A percentile compares a stretch with the other conserved stretches of the same genome.
Conservation (phyloP, 2,113 vertebrate genomes). For the Mus musculus region DNA sequence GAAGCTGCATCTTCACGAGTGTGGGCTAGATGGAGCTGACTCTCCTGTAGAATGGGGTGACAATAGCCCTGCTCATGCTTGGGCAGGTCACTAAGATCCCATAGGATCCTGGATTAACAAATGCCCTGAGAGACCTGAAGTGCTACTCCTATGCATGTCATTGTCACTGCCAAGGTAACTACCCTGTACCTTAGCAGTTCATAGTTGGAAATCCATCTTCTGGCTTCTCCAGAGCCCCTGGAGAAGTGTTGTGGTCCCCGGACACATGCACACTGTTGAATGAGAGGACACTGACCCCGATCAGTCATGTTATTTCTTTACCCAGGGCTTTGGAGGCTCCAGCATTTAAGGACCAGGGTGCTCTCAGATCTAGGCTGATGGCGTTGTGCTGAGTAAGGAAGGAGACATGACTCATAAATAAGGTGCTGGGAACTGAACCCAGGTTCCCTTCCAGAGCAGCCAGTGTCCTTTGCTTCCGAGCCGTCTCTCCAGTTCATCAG, state of each 20-base stretch:
- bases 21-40: rapidly evolving
- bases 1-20: rapidly evolving
- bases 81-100: no score
- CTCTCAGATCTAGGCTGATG: not conserved
- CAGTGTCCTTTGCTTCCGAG: not conserved
- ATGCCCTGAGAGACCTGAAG: not conserved
- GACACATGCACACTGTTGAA: not conserved
- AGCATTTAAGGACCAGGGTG: not conserved
- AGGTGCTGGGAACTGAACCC: no score
- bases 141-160: rapidly evolving
- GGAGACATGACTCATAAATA: not conserved
- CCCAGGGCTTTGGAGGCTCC: no score
- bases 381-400: not conserved
- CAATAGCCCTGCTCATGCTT: rapidly evolving
- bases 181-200: not conserved
- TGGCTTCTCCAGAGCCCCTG: rapidly evolving
- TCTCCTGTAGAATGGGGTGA: not conserved
- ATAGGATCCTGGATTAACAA: not conserved
- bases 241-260: not conserved
- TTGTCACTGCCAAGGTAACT: not conserved
- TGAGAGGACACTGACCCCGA: not conserved
- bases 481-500: not conserved
- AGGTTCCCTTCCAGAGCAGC: not conserved
- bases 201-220: not conserved
- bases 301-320: not conserved